Evolutionary conservation across 2,797 vertebrate genomes (phyloP), one percentile per base, ranked within the genome.

Genomic region (Periophthalmus magnuspinnatus): DNA sequence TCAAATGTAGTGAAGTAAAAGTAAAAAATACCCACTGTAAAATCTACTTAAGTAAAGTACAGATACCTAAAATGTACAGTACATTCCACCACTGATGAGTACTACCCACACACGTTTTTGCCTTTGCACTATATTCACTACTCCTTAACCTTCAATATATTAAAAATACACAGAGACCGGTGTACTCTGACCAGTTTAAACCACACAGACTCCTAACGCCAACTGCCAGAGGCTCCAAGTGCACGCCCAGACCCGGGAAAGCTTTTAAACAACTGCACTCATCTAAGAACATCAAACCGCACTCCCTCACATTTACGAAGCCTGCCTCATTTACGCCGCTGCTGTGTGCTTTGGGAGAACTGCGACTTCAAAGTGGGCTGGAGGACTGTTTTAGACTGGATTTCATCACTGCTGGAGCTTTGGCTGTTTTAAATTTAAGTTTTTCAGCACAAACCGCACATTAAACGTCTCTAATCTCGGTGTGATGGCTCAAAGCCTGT

Each of bases 281-380:
- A 41, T 56, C 64, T 34, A 52, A 33, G 58, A 45, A 63, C 55
- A 61, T 47, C 6, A 41, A 38, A 24, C 61, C 36, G 47, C 61
- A 38, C 16, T 59, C 19, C 65, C 24, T 74, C 19, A 78, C 55
- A 67, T 76, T 57, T 52, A 54, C 57, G 36, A 17, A 36, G 52
- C 71, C 63, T 54, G 24, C 32, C 13, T 14, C n/a, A 73, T 68
- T 47, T 55, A 63, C 9, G 62, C 66, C 66, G 17, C 61, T 13
- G 36, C 59, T 13, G 36, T 28, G n/a, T 58, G 33, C 65, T 81
- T 21, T 73, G 69, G 36, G 32, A 59, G 70, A 59, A 48, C 56
- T 69, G 8, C 14, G 5, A 56, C 78, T 81, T 84, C 76, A 86
- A 72, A 84, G 72, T 50, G 66, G 0, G 69, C 74, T 72, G 72